phyloP scores from a whole-genome alignment of 1,140 invertebrate genomes.

The Listronotus bonariensis region DNA sequence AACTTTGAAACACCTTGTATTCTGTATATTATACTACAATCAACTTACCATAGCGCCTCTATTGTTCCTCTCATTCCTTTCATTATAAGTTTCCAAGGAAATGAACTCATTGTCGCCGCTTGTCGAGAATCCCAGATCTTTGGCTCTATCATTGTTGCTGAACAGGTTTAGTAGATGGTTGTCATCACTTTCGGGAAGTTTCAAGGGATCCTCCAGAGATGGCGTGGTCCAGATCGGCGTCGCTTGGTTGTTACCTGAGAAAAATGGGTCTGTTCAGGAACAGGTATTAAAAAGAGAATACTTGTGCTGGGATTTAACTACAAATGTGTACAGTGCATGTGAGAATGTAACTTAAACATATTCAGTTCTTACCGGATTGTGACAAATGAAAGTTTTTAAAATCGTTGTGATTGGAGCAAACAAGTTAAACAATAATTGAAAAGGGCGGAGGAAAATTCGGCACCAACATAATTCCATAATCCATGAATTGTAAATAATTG shows the following conservation, averaged over 20 bases:
- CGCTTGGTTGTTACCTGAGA: slow-evolving; percentile 18
- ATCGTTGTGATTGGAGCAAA: too few species aligned
- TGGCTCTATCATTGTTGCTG: slow-evolving; percentile 52
- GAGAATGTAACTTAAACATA: too few species aligned
- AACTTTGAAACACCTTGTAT: too few species aligned
- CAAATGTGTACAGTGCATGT: background rate
- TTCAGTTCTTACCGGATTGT: too few species aligned
- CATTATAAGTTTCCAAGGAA: slow-evolving; percentile 49
- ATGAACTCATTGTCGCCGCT: slow-evolving; percentile 53
- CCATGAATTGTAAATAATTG: too few species aligned
- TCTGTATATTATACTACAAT: too few species aligned
- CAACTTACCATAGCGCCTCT: slow-evolving; percentile 45
- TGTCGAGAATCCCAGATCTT: slow-evolving; percentile 52
- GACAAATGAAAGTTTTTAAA: too few species aligned
- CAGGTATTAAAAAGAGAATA: slow-evolving; percentile 5
- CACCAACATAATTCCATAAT: too few species aligned
- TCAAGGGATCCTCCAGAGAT: slow-evolving; percentile 49
- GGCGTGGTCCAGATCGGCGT: slow-evolving; percentile 40
- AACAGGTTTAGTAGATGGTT: slow-evolving; percentile 49
- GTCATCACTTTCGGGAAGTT: slow-evolving; percentile 42
- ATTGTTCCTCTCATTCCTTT: slow-evolving; percentile 36
- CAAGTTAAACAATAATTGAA: too few species aligned
- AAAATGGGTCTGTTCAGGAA: slow-evolving; percentile 26
- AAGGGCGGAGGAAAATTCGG: too few species aligned
- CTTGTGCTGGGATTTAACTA: background rate